Conservation (phyloP, 1,140 invertebrate genomes). For the Orius insidiosus region DNA sequence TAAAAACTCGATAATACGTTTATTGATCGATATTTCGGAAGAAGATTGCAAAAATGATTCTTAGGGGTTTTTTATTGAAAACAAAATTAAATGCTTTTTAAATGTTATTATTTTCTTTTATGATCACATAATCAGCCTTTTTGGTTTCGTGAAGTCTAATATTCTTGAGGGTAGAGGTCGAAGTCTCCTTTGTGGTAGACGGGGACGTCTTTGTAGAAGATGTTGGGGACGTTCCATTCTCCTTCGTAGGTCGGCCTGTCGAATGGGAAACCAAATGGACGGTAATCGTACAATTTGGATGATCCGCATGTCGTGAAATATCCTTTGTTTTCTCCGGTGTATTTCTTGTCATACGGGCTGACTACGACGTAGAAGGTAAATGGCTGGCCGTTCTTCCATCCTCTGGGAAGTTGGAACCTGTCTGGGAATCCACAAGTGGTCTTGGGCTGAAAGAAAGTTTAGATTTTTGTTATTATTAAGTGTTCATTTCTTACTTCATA, state of each 20-base stretch:
- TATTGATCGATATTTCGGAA: no score
- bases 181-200: conserved; percentile 12
- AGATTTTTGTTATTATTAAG: no score
- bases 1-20: no score
- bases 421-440: conserved; percentile 35
- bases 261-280: conserved; percentile 18
- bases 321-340: neutral
- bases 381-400: conserved; percentile 39
- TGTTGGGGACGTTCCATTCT: conserved; percentile 16
- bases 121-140: no score
- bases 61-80: no score
- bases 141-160: no score
- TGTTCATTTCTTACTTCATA: neutral
- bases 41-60: no score
- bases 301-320: conserved; percentile 9
- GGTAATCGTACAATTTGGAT: conserved; percentile 13
- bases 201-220: conserved; percentile 14
- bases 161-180: no score
- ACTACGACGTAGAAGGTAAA: conserved; percentile 47
- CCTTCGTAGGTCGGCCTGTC: conserved; percentile 15
- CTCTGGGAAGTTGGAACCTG: conserved; percentile 46
- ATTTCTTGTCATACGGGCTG: conserved; percentile 24
- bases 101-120: no score
- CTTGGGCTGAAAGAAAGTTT: conserved; percentile 2
- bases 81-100: no score